Percentiles rank a stretch among this genome's conserved stretches.
Conservation (phyloP, 1,140 invertebrate genomes). For the Drosophila arizonae region DNA sequence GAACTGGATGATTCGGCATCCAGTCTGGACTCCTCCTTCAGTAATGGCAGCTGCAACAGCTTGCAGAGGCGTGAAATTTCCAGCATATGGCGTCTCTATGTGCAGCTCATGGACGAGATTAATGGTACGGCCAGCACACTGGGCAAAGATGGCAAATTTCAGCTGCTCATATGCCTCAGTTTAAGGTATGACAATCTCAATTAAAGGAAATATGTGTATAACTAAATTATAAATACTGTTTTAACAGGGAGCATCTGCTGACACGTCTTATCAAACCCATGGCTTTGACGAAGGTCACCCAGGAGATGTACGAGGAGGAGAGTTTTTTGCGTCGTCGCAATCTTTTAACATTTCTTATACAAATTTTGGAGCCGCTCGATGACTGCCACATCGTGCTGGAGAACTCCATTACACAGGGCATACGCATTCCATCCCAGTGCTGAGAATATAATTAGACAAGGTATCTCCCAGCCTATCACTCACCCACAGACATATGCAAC, state of each 20-base stretch:
- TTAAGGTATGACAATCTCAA: constrained; percentile 79
- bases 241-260: constrained; percentile 94
- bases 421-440: constrained; percentile 89
- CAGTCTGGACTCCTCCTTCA: constrained; percentile 75
- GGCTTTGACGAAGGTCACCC: constrained; percentile 92
- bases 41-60: constrained; percentile 80
- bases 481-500: constrained; percentile 72
- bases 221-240: constrained; percentile 14
- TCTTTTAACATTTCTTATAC: constrained; percentile 93
- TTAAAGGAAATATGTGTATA: neutral
- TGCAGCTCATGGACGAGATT: constrained; percentile 92
- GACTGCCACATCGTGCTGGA: constrained; percentile 97
- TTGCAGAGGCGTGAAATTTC: constrained; percentile 85
- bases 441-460: constrained; percentile 36
- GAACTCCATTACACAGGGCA: constrained; percentile 96
- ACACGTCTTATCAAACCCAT: constrained; percentile 94
- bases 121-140: constrained; percentile 91
- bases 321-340: constrained; percentile 95
- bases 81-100: constrained; percentile 89
- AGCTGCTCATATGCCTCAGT: constrained; percentile 96
- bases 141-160: constrained; percentile 99
- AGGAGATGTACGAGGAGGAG: constrained; percentile 97
- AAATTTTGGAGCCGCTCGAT: constrained; percentile 95
- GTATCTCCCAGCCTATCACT: constrained; percentile 11
- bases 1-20: constrained; percentile 83